phyloP scores from a whole-genome alignment of 2,888 invertebrate genomes.

The Sussaba pulchella region DNA sequence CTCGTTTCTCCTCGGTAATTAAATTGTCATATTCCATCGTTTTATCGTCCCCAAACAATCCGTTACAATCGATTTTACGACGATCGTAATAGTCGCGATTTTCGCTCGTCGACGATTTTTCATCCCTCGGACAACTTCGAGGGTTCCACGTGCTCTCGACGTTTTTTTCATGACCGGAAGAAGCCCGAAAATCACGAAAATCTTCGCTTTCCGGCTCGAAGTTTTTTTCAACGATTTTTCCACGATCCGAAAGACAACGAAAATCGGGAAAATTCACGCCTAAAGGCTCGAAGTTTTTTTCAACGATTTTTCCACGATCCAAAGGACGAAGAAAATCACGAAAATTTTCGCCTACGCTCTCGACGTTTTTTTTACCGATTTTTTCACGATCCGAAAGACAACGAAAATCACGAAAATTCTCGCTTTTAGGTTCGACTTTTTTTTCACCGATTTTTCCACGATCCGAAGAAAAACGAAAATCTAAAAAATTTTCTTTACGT shows the following conservation, averaged over 20 bases:
- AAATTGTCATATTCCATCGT: background rate
- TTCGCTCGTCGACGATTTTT: background rate
- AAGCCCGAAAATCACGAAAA: constrained; percentile 14
- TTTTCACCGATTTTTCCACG: constrained; percentile 14
- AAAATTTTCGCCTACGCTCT: background rate
- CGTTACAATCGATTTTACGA: background rate
- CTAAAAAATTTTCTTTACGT: background rate
- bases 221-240: constrained; percentile 13
- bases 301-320: constrained; percentile 20
- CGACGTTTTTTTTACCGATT: constrained; percentile 21
- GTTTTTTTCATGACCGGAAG: too few relatives aligned
- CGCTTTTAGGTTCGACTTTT: background rate
- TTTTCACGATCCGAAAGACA: too few relatives aligned
- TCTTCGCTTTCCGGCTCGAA: background rate
- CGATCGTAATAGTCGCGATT: background rate
- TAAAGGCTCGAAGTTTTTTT: background rate
- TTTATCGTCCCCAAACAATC: background rate
- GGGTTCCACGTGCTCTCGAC: background rate
- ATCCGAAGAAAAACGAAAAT: too few relatives aligned
- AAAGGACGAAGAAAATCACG: too few relatives aligned
- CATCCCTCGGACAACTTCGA: background rate
- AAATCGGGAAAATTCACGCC: background rate
- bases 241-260: too few relatives aligned
- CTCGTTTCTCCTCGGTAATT: constrained; percentile 2
- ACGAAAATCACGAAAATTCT: constrained; percentile 2